A percentile compares a stretch with the other conserved stretches of the same genome.
These are phyloP conservation scores for Sphaerophoria taeniata DNA, from an alignment of 2,888 invertebrate genomes.

Conservation along the genomic window DNA sequence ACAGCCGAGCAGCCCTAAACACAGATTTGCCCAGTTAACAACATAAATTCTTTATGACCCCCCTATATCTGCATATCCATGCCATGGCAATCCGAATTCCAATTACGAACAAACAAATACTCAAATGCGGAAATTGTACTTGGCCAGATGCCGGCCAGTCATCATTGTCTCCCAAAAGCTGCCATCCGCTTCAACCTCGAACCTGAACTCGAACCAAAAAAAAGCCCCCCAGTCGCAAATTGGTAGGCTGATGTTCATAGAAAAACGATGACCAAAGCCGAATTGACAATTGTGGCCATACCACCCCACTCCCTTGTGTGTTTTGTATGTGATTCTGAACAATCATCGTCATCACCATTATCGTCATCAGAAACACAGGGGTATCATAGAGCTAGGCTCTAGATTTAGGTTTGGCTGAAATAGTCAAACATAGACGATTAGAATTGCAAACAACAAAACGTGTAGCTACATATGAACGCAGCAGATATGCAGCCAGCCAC, in stretches of 20 bases:
- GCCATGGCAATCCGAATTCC: constrained; percentile 56
- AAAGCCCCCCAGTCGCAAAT: not conserved
- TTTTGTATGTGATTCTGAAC: constrained; percentile 18
- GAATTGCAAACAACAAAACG: constrained; percentile 55
- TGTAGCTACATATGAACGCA: not conserved
- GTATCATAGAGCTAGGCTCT: constrained; percentile 17
- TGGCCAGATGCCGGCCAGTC: constrained; percentile 63
- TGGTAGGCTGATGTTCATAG: constrained; percentile 7
- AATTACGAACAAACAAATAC: constrained; percentile 73
- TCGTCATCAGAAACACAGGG: constrained; percentile 13
- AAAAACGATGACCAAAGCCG: constrained; percentile 50
- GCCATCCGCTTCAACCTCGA: not conserved
- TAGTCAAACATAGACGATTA: constrained; percentile 45
- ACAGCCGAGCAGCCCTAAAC: constrained; percentile 10
- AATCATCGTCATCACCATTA: constrained; percentile 23
- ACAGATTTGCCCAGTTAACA: constrained; percentile 58
- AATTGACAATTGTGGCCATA: constrained; percentile 63
- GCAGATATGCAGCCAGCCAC: not conserved
- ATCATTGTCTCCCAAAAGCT: constrained; percentile 41
- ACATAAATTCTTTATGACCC: constrained; percentile 69
- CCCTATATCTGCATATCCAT: constrained; percentile 50
- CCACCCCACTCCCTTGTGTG: constrained; percentile 17
- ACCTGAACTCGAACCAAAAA: too few relatives aligned
- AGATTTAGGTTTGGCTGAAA: constrained; percentile 6
- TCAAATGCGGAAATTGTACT: constrained; percentile 68